Percentiles rank a stretch among this genome's conserved stretches.
Evolutionary conservation across 2,797 vertebrate genomes (phyloP).

Genomic region (Nannoperca australis): DNA sequence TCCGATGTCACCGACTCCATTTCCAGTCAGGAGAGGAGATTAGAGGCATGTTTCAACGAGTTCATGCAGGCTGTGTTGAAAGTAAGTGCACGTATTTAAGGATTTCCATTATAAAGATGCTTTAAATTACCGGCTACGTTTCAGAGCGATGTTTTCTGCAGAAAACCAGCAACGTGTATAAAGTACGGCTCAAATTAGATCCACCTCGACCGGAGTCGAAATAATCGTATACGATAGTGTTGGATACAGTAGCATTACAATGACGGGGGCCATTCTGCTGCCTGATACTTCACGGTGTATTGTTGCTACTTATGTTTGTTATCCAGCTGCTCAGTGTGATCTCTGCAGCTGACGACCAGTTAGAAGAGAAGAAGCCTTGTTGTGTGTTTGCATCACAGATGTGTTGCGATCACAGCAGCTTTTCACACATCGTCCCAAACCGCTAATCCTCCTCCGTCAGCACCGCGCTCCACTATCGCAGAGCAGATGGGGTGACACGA

Average conservation of each 20-base stretch:
- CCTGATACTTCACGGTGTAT: not conserved
- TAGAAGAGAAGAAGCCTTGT: slow-evolving; percentile 2
- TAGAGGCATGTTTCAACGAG: not conserved
- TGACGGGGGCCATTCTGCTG: not conserved
- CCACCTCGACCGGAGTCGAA: not conserved
- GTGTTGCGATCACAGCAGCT: slow-evolving; percentile 50
- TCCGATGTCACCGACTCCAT: not conserved
- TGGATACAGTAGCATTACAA: not conserved
- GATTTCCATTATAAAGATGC: not conserved
- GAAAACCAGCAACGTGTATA: not conserved
- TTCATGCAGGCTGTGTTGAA: not conserved
- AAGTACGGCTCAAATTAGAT: not conserved
- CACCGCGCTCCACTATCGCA: not conserved
- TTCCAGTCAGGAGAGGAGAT: not conserved
- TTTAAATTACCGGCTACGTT: not conserved
- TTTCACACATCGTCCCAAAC: slow-evolving; percentile 57
- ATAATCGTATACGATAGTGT: not conserved
- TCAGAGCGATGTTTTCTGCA: not conserved
- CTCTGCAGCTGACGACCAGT: not conserved
- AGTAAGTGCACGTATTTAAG: not conserved
- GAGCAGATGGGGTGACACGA: slow-evolving; percentile 40
- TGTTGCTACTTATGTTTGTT: not conserved
- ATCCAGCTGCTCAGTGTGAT: not conserved
- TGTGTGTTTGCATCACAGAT: slow-evolving; percentile 39
- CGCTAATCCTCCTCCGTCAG: slow-evolving; percentile 51